Base-by-base conservation (phyloP, 2,797 vertebrate species). In the Oceanodroma leucorhoa region DNA sequence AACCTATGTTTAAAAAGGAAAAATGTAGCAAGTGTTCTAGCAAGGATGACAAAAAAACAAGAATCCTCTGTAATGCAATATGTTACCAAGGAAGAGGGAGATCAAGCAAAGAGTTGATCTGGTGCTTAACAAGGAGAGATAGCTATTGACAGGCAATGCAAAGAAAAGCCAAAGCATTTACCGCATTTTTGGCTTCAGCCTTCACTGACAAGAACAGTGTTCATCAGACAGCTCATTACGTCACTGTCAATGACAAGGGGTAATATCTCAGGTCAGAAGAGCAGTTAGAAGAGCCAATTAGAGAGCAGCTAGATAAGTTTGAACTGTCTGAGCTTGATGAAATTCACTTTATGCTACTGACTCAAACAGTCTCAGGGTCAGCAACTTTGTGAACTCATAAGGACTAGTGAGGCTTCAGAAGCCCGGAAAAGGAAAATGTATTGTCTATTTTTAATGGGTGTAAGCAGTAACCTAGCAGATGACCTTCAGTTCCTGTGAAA, bases 401-500 rank as follows among this genome's bases (percentile, higher is more conserved):
- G 70, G 81, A 90, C 55, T 94, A 87, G 40, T 0, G 6, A 66
- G 86, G 43, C 21, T 94, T 95, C 81, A 90, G 88, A 93, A 95
- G 60, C 51, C 40, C 0, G 0, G 70, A 48, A 89, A 60, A 84
- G 22, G 73, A 95, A 95, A 89, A 92, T 26, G 23, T 53, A 62
- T 96, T 92, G 86, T 83, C 88, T 94, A 27, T 84, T 96, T 97
- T 95, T 97, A 97, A 94, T 90, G 78, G 70, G 18, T 84, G 51
- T 60, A 87, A 83, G 66, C 32, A 83, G 78, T 64, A 94, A 95
- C 93, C 86, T 90, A 73, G 80, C 48, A 82, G 76, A 36, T 93
- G 94, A 95, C 94, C 95, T 95, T 92, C 66, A 70, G 80, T 82
- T 94, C 81, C 88, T 90, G 78, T 73, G 81, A 94, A 94, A 93